These are phyloP conservation scores for Micromussa lordhowensis DNA, from an alignment of 92 coral and sea anemone genomes.

Conservation along the genomic window DNA sequence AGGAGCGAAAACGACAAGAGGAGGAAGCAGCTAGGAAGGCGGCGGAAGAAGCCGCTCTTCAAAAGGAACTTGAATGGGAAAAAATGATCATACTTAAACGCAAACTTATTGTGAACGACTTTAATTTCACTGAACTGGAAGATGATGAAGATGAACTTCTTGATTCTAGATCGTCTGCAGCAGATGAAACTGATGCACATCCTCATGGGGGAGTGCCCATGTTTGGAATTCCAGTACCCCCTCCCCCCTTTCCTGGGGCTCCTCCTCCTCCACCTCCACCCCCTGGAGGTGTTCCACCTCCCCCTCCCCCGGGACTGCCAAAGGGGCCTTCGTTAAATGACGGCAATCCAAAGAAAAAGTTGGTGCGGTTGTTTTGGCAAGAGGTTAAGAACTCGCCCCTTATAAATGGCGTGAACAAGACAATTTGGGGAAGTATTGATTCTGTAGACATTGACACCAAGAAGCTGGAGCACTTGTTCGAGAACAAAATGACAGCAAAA, in stretches of 20 bases:
- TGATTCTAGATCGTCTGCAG: conserved; percentile 53
- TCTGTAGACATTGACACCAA: conserved; percentile 98
- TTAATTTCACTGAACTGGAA: conserved; percentile 92
- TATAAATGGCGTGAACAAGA: conserved; percentile 96
- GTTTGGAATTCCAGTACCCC: conserved; percentile 74
- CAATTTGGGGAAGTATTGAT: conserved; percentile 99
- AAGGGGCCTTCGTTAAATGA: conserved; percentile 56
- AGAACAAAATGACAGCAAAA: conserved; percentile 88
- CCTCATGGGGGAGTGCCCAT: conserved; percentile 70
- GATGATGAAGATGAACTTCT: conserved; percentile 92
- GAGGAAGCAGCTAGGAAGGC: conserved; percentile 87
- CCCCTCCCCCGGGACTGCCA: conserved; percentile 87
- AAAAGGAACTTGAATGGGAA: conserved; percentile 97
- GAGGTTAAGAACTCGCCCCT: conserved; percentile 99
- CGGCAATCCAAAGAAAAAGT: conserved; percentile 80
- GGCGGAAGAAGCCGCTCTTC: conserved; percentile 89
- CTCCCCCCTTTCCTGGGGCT: conserved; percentile 78
- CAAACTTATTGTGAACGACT: conserved; percentile 90
- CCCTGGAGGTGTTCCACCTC: conserved; percentile 83
- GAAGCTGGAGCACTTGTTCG: conserved; percentile 97
- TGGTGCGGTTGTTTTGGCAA: conserved; percentile 97
- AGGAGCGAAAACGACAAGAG: conserved; percentile 72
- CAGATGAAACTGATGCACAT: conserved; percentile 77
- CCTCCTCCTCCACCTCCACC: conserved; percentile 91
- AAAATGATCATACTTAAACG: conserved; percentile 94